Evolutionary conservation across 2,113 vertebrate species (phyloP).

Genomic region (Myiozetetes cayanensis): DNA sequence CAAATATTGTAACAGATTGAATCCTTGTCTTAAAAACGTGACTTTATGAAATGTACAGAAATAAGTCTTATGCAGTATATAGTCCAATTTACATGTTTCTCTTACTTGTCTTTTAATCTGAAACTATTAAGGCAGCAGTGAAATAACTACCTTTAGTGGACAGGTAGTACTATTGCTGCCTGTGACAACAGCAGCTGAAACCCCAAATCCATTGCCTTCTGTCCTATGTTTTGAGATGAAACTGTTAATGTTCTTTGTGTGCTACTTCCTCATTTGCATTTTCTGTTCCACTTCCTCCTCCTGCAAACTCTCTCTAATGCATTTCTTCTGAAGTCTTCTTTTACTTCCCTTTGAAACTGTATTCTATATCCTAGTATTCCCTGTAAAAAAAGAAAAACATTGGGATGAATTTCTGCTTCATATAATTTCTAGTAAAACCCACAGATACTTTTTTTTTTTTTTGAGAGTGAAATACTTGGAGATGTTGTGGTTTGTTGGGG

Average conservation of each 20-base stretch:
- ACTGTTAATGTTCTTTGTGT: background rate
- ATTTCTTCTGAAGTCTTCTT: background rate
- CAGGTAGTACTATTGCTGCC: background rate
- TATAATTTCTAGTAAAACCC: background rate
- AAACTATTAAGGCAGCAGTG: background rate
- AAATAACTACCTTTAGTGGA: background rate
- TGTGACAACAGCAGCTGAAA: background rate
- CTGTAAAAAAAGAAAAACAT: background rate
- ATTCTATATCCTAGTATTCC: background rate
- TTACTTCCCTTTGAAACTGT: background rate
- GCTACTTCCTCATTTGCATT: conserved; percentile 9
- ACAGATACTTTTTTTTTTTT: background rate
- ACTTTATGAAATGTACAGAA: background rate
- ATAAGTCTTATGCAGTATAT: background rate
- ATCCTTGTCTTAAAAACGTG: background rate
- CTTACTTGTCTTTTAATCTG: background rate
- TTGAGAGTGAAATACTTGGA: background rate
- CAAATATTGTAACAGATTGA: background rate
- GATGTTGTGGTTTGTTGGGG: background rate
- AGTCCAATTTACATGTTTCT: background rate
- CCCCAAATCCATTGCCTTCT: background rate
- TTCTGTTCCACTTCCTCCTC: conserved; percentile 27
- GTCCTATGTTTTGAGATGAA: background rate
- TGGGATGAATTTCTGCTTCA: background rate
- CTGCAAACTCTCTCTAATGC: background rate